Conservation (phyloP, 2,113 vertebrate genomes). For the Phaetusa simplex region DNA sequence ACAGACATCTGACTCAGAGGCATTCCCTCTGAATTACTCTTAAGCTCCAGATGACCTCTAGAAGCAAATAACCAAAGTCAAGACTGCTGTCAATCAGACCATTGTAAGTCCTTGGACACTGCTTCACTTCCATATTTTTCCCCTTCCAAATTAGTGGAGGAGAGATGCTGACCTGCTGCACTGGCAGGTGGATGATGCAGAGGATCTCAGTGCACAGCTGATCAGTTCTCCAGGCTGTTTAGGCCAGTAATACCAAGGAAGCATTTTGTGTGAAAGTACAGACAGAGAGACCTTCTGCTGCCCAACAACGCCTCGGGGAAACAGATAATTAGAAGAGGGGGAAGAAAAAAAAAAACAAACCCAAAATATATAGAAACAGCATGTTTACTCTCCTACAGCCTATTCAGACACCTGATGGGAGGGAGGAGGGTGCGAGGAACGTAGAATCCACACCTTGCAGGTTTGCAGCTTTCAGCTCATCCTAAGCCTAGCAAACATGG, state of each 20-base stretch:
- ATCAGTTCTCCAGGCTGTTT: neutral
- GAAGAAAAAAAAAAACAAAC: neutral
- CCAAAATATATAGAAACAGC: neutral
- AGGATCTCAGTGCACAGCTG: neutral
- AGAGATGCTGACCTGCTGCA: neutral
- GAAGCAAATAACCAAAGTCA: neutral
- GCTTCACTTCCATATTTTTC: neutral
- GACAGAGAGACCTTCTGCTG: neutral
- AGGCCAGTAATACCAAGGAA: neutral
- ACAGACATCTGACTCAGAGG: neutral
- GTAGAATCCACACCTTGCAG: rapidly evolving
- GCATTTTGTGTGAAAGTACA: neutral
- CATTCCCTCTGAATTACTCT: neutral
- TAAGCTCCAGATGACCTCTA: neutral
- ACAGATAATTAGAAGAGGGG: neutral
- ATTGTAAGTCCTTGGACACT: neutral
- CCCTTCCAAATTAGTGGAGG: neutral
- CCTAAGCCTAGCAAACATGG: neutral
- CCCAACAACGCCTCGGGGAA: neutral
- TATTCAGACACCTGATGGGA: neutral
- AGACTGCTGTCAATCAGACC: conserved; percentile 12
- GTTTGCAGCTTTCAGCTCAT: neutral
- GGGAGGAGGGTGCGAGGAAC: neutral
- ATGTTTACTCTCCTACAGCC: neutral
- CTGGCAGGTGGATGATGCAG: neutral